Percentiles rank a stretch among this genome's conserved stretches.
These are phyloP conservation scores for Ptychadena robeensis DNA, from an alignment of 2,797 vertebrate genomes.

Conservation along the genomic window DNA sequence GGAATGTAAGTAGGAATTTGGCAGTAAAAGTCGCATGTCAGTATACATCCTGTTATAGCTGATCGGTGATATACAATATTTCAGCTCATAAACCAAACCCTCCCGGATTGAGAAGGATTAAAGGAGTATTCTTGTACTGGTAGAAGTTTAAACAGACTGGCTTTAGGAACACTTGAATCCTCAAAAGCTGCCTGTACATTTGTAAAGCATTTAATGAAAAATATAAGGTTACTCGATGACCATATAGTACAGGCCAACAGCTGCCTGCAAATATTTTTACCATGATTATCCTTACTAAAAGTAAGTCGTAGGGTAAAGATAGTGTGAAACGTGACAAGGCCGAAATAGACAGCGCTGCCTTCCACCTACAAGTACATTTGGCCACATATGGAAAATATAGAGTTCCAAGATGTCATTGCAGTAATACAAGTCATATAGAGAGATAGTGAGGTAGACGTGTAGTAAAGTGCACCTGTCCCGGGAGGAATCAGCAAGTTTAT, in stretches of 20 bases:
- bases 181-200: slow-evolving; percentile 83
- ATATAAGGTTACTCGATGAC: slow-evolving; percentile 93
- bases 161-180: slow-evolving; percentile 34
- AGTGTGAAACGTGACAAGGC: slow-evolving; percentile 92
- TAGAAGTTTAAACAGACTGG: background rate
- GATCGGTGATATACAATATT: slow-evolving; percentile 47
- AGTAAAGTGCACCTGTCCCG: slow-evolving; percentile 11
- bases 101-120: slow-evolving; percentile 48
- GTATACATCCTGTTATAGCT: slow-evolving; percentile 24
- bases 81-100: slow-evolving; percentile 35
- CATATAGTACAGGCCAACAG: slow-evolving; percentile 90
- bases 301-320: slow-evolving; percentile 96
- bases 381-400: slow-evolving; percentile 73
- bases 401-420: slow-evolving; percentile 59
- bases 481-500: background rate
- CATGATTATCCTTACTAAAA: slow-evolving; percentile 98
- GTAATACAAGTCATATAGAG: slow-evolving; percentile 65
- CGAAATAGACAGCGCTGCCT: slow-evolving; percentile 82
- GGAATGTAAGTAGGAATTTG: slow-evolving; percentile 55
- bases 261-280: slow-evolving; percentile 96
- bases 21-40: slow-evolving; percentile 25
- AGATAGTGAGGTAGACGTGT: slow-evolving; percentile 80
- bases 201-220: slow-evolving; percentile 94
- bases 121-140: slow-evolving; percentile 20
- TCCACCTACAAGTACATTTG: slow-evolving; percentile 74